Conservation (phyloP, 1,140 invertebrate genomes). For the Drosophila malerkotliana region DNA sequence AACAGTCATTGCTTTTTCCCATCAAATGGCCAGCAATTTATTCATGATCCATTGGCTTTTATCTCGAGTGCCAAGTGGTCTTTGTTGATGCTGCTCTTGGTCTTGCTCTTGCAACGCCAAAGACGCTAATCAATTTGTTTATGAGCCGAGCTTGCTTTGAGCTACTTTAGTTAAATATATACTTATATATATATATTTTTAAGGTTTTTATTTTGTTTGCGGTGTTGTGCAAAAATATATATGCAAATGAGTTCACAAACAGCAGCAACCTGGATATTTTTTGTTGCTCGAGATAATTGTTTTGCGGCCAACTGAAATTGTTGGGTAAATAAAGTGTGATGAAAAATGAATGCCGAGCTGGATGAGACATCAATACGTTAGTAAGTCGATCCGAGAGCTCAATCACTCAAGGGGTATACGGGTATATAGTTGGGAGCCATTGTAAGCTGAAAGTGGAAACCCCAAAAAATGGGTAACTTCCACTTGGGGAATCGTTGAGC, state of each 20-base stretch:
- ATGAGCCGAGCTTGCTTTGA: conserved; percentile 54
- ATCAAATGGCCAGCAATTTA: conserved; percentile 26
- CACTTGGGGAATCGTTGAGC: conserved; percentile 29
- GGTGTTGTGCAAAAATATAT: conserved; percentile 50
- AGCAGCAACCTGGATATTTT: conserved; percentile 29
- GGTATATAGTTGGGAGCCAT: conserved; percentile 12
- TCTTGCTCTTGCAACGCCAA: conserved; percentile 54
- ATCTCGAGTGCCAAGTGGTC: conserved; percentile 33
- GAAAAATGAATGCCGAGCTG: conserved; percentile 30
- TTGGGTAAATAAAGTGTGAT: conserved; percentile 35
- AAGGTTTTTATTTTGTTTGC: conserved; percentile 33
- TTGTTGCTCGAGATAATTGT: conserved; percentile 29
- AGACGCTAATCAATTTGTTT: conserved; percentile 80
- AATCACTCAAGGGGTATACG: conserved; percentile 16
- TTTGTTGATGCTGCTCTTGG: conserved; percentile 39
- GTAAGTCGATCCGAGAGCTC: conserved; percentile 30
- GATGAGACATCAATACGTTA: conserved; percentile 43
- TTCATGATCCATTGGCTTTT: conserved; percentile 37
- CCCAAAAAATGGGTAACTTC: conserved; percentile 33
- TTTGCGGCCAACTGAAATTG: conserved; percentile 49
- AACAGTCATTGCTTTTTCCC: conserved; percentile 34
- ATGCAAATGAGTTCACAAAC: conserved; percentile 44
- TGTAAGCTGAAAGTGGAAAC: conserved; percentile 17
- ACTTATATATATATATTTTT: conserved; percentile 27
- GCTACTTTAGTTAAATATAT: conserved; percentile 55